Conservation (phyloP, 2,797 vertebrate genomes). For the Pogonophryne albipinna region DNA sequence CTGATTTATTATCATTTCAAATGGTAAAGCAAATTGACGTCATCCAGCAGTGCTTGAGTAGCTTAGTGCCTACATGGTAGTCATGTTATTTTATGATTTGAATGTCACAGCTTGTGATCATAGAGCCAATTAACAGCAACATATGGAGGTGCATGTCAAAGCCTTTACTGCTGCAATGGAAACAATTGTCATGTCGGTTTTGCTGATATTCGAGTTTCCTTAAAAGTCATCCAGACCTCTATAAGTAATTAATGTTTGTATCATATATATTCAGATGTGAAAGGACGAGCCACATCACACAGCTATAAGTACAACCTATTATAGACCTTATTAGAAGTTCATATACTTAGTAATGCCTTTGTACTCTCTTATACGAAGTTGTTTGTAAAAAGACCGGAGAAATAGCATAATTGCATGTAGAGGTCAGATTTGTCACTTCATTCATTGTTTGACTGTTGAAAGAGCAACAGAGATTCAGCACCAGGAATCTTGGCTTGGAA, state of each 20-base stretch:
- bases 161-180: background rate
- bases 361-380: background rate
- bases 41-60: background rate
- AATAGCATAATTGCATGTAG: background rate
- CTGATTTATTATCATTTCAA: slow-evolving; percentile 28
- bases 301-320: slow-evolving; percentile 9
- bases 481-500: background rate
- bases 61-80: too few relatives aligned
- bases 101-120: slow-evolving; percentile 30
- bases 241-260: slow-evolving; percentile 16
- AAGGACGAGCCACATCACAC: background rate
- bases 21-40: slow-evolving; percentile 17
- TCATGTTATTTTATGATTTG: slow-evolving; percentile 10
- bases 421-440: background rate
- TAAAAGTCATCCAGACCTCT: slow-evolving; percentile 19
- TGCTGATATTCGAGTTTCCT: slow-evolving; percentile 1
- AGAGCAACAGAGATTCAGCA: background rate
- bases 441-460: slow-evolving; percentile 1
- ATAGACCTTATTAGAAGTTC: background rate
- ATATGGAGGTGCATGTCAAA: slow-evolving; percentile 4
- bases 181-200: slow-evolving; percentile 8
- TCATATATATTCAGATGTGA: slow-evolving; percentile 12
- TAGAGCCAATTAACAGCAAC: background rate
- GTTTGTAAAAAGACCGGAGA: background rate
- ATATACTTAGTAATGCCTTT: slow-evolving; percentile 4